Evolutionary conservation across 2,888 invertebrate genomes (phyloP), one percentile per base, ranked within the genome.

Genomic region (Hirtodrosophila duncani): DNA sequence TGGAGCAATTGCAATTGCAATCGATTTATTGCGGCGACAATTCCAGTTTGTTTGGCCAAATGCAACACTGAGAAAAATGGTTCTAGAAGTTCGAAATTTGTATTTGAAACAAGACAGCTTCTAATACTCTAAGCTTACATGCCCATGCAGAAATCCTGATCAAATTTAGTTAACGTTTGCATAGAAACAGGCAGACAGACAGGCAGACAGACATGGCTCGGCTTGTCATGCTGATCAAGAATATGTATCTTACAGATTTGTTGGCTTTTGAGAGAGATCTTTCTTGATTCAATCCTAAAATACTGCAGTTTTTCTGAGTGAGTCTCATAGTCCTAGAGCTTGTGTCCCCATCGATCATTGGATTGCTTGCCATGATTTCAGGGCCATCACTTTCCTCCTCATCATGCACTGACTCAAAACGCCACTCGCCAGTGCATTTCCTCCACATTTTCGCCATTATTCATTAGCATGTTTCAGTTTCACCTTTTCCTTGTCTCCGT

Each of bases 1-100:
- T 16, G 16, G 18, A 16, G 51, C 39, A 56, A 51, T 34, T 57
- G 63, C 43, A 44, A 59, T 49, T 46, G 49, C 68, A 69, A 65
- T 66, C 66, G 68, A 63, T 67, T 71, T 67, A 67, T 67, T 45
- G 29, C 63, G 20, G 29, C 63, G 20, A 24, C 67, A 18, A 29
- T 41, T 42, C 26, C 41, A 39, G 59, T n/a, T n/a, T n/a, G n/a
- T n/a, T n/a, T n/a, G n/a, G 9, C 11, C 36, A 29, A 49, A 13
- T 49, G 4, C n/a, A n/a, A n/a, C 4, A 60, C 41, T 31, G 50
- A 41, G 60, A 20, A 20, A 20, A 5, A 5, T 20, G 4, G 7
- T 20, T 20, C 7, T 20, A 20, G 3, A 3, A 20, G 20, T 20
- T 7, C 20, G 4, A 5, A 3, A 20, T n/a, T n/a, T n/a, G n/a